These are phyloP conservation scores for Sander vitreus DNA, from an alignment of 2,113 vertebrate genomes.

Conservation along the genomic window DNA sequence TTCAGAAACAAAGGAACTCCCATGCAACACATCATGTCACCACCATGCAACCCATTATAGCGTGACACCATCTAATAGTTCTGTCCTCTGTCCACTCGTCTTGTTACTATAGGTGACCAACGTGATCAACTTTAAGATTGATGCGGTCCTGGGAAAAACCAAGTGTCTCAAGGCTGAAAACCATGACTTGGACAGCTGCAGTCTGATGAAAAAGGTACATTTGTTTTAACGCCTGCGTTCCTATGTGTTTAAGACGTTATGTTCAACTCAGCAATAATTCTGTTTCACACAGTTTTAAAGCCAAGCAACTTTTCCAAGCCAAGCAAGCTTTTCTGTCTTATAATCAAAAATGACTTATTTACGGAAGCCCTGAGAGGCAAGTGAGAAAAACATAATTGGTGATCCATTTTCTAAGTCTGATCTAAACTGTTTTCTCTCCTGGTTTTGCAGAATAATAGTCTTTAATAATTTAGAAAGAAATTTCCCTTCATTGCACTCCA, in stretches of 20 bases:
- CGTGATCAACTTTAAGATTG: constrained; percentile 65
- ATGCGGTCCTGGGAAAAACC: constrained; percentile 67
- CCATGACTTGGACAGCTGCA: constrained; percentile 62
- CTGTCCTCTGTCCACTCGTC: not conserved
- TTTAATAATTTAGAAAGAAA: too few relatives aligned
- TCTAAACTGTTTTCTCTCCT: too few relatives aligned
- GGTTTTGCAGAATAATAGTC: too few relatives aligned
- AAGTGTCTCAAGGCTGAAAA: constrained; percentile 70
- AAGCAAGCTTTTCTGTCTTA: not conserved
- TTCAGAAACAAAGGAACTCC: not conserved
- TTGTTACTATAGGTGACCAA: constrained; percentile 64
- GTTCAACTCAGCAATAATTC: not conserved
- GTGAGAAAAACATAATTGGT: too few relatives aligned
- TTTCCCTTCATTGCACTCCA: too few relatives aligned
- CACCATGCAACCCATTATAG: not conserved
- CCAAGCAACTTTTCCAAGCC: not conserved
- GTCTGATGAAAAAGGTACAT: constrained; percentile 60
- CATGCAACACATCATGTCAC: not conserved
- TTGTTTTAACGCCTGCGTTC: not conserved
- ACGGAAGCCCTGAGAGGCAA: too few relatives aligned
- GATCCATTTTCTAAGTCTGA: too few relatives aligned
- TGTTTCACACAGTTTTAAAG: not conserved
- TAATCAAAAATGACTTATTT: too few relatives aligned
- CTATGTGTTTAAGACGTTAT: not conserved
- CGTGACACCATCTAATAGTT: not conserved